Percentiles rank a stretch among this genome's conserved stretches.
These are phyloP conservation scores for Mormyrus lacerda DNA, from an alignment of 2,113 vertebrate genomes.

Conservation along the genomic window DNA sequence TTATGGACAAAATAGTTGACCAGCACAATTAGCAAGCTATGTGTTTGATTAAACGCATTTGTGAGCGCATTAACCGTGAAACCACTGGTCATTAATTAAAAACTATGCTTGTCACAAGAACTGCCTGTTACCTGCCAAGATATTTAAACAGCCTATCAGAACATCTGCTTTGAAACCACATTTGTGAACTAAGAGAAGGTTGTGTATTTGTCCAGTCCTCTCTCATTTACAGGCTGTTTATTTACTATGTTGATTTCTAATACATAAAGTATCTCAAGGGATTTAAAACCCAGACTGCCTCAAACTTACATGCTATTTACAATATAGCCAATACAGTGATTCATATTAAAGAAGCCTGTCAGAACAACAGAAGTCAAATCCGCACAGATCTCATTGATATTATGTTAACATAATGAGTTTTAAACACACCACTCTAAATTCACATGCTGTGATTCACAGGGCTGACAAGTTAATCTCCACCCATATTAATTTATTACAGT, in stretches of 20 bases:
- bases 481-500: background rate
- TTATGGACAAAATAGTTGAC: background rate
- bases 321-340: background rate
- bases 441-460: background rate
- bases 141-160: background rate
- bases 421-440: background rate
- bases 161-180: background rate
- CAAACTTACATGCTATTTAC: background rate
- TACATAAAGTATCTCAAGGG: background rate
- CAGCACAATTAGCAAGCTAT: background rate
- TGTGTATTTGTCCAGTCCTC: background rate
- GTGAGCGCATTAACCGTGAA: background rate
- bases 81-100: constrained; percentile 7
- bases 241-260: background rate
- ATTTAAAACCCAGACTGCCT: background rate
- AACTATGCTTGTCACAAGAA: background rate
- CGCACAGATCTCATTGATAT: background rate
- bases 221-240: background rate
- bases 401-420: background rate
- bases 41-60: background rate
- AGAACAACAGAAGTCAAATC: background rate
- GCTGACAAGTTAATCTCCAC: background rate
- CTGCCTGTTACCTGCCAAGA: background rate
- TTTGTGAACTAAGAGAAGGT: background rate
- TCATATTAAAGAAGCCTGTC: background rate